A percentile compares a stretch with the other conserved stretches of the same genome.
Conservation (phyloP, 2,797 vertebrate species). For the Epinephelus malabaricus region DNA sequence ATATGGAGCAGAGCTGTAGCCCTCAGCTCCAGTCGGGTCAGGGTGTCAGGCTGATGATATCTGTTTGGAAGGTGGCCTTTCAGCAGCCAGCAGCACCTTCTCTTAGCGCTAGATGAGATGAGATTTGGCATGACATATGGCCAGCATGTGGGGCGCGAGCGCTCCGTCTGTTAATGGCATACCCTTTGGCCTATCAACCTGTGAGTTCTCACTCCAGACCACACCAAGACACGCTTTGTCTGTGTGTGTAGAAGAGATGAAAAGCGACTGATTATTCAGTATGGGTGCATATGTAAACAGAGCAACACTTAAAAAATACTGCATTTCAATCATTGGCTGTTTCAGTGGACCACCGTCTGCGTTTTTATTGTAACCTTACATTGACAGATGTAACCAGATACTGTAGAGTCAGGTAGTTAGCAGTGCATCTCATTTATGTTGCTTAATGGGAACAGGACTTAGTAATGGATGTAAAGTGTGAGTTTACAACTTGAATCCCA, state of each 20-base stretch:
- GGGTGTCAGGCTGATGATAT: conserved; percentile 59
- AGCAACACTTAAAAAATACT: not conserved
- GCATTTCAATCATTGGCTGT: not conserved
- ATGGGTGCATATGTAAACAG: not conserved
- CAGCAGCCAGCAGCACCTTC: conserved; percentile 59
- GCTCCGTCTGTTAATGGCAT: conserved; percentile 70
- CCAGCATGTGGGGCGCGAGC: conserved; percentile 46
- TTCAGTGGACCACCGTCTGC: not conserved
- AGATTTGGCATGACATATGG: conserved; percentile 74
- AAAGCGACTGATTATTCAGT: not conserved
- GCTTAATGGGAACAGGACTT: not conserved
- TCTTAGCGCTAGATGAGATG: conserved; percentile 46
- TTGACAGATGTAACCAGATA: not conserved
- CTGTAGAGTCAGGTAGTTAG: not conserved
- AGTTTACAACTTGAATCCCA: not conserved
- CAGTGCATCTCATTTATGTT: not conserved
- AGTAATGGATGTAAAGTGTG: not conserved
- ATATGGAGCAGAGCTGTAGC: conserved; percentile 43
- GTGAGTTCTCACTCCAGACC: conserved; percentile 26
- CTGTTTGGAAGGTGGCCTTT: conserved; percentile 68
- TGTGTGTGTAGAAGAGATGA: not conserved
- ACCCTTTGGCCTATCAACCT: conserved; percentile 64
- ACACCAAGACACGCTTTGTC: not conserved
- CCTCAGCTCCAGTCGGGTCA: conserved; percentile 54
- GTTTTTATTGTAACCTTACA: not conserved